Conservation (phyloP, 1,140 invertebrate genomes). For the Dufourea novaeangliae region DNA sequence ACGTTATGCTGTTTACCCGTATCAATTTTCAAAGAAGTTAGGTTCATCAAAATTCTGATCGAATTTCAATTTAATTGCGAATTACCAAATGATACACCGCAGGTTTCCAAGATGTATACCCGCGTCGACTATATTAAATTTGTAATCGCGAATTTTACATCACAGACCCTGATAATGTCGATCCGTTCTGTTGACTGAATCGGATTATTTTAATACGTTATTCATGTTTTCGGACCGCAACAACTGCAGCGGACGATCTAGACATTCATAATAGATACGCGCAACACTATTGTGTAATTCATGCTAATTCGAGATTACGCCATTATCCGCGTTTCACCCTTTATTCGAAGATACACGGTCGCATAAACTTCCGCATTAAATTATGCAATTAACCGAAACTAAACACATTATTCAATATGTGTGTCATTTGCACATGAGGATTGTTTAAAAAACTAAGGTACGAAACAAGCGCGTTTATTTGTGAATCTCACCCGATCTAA, state of each 20-base stretch:
- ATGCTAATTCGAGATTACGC: slow-evolving; percentile 61
- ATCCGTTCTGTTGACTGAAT: slow-evolving; percentile 20
- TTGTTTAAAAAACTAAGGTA: not conserved
- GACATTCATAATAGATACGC: slow-evolving; percentile 43
- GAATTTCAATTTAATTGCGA: not conserved
- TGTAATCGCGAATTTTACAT: slow-evolving; percentile 24
- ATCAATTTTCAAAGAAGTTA: not conserved
- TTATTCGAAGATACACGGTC: slow-evolving; percentile 39
- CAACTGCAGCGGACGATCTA: slow-evolving; percentile 21
- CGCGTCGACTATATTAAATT: slow-evolving; percentile 30
- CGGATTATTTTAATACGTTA: slow-evolving; percentile 55
- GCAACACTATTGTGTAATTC: slow-evolving; percentile 48
- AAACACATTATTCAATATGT: slow-evolving; percentile 27
- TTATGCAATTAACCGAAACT: slow-evolving; percentile 44
- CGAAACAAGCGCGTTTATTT: not conserved
- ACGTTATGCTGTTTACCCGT: too few species aligned
- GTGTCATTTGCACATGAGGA: not conserved
- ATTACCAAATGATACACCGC: not conserved
- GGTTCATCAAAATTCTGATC: not conserved
- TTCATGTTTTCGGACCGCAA: slow-evolving; percentile 28
- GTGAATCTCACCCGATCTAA: not conserved
- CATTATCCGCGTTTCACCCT: slow-evolving; percentile 25
- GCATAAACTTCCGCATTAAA: slow-evolving; percentile 51
- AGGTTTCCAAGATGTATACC: slow-evolving; percentile 6
- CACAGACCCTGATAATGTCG: slow-evolving; percentile 23